Conservation (phyloP, 2,888 invertebrate genomes). For the Timandra comae region DNA sequence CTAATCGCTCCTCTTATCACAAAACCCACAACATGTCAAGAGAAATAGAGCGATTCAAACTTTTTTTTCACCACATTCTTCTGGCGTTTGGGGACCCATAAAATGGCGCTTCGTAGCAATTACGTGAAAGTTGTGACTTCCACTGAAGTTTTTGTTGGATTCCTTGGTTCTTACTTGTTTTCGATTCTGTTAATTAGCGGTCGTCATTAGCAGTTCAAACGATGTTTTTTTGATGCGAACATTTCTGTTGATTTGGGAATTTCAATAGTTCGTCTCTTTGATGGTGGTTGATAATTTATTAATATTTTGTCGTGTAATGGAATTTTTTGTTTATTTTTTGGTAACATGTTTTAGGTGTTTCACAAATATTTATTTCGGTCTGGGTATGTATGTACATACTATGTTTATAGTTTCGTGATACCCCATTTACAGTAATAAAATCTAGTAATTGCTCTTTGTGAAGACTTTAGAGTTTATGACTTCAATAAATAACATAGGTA, state of each 20-base stretch:
- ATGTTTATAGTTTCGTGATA: no score
- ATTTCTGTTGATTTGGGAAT: neutral
- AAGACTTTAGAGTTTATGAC: no score
- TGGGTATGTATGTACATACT: no score
- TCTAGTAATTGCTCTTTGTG: no score
- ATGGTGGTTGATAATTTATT: no score
- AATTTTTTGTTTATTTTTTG: no score
- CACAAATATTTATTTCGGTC: no score
- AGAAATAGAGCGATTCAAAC: slow-evolving; percentile 18
- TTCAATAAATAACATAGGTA: no score
- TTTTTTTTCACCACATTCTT: slow-evolving; percentile 24
- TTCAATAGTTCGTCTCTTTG: neutral
- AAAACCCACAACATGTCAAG: slow-evolving; percentile 3
- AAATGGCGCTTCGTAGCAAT: slow-evolving; percentile 27
- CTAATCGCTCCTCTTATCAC: slow-evolving; percentile 11
- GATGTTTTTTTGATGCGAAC: slow-evolving; percentile 7
- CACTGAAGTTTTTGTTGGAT: slow-evolving; percentile 19
- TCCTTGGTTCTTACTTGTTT: slow-evolving; percentile 12
- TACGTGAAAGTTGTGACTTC: slow-evolving; percentile 31
- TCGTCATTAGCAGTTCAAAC: slow-evolving; percentile 15
- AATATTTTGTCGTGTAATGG: no score
- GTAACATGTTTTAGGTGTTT: no score
- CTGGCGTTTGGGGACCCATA: slow-evolving; percentile 21
- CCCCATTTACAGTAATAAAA: no score
- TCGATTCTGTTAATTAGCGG: slow-evolving; percentile 20